Conservation (phyloP, 2,797 vertebrate species). For the Babyrousa celebensis region DNA sequence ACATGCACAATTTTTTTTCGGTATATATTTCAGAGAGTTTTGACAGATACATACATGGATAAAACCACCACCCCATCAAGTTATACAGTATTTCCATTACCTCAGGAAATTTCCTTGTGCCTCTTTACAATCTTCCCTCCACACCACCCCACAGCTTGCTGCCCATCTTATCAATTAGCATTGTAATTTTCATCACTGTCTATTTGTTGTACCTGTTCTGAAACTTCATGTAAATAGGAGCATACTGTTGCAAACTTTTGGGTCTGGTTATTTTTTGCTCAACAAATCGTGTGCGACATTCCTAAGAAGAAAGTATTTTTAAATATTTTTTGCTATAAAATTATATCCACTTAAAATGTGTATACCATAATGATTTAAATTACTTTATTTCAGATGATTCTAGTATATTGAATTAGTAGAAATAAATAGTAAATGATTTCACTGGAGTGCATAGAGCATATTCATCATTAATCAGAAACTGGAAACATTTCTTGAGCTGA, state of each 20-base stretch:
- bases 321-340: constrained; percentile 46
- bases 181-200: neutral
- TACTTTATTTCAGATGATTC: neutral
- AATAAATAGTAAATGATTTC: constrained; percentile 59
- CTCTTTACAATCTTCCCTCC: neutral
- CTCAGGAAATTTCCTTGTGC: neutral
- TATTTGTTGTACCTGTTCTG: neutral
- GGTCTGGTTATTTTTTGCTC: neutral
- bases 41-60: neutral
- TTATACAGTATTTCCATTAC: neutral
- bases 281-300: neutral
- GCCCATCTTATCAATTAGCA: neutral
- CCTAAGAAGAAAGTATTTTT: neutral
- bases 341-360: constrained; percentile 52
- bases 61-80: neutral
- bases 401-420: constrained; percentile 29
- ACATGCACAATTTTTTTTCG: neutral
- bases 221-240: neutral
- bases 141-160: neutral
- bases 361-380: constrained; percentile 38
- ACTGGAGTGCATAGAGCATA: neutral
- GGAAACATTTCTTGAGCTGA: constrained; percentile 34
- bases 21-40: neutral
- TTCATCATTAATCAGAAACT: constrained; percentile 20
- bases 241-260: neutral